phyloP scores from a whole-genome alignment of 2,888 invertebrate genomes.

The Papilio gigon region DNA sequence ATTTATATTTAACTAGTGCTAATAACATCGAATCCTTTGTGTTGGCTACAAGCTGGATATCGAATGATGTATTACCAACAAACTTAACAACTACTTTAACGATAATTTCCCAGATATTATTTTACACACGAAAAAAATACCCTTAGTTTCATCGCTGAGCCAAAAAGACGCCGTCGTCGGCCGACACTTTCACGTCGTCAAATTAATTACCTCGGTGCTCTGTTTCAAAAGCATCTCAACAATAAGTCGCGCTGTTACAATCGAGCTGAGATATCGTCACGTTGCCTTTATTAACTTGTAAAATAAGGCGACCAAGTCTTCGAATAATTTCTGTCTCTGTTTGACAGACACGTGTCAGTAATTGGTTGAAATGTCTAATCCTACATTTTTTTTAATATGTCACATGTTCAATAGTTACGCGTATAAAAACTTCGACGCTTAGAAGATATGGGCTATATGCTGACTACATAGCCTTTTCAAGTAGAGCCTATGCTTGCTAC shows the following conservation, averaged over 20 bases:
- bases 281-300: slow-evolving; percentile 24
- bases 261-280: slow-evolving; percentile 20
- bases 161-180: not conserved
- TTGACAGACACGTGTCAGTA: not conserved
- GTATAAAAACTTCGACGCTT: too few species aligned
- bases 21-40: slow-evolving; percentile 5
- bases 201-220: slow-evolving; percentile 29
- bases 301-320: not conserved
- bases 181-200: not conserved
- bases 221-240: slow-evolving; percentile 23
- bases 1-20: not conserved
- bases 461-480: not conserved
- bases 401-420: too few species aligned
- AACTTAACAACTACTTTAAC: not conserved
- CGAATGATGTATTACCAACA: not conserved
- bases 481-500: not conserved
- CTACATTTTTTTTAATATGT: too few species aligned
- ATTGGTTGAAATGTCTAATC: not conserved
- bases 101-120: not conserved
- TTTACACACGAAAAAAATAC: too few species aligned
- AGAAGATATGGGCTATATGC: too few species aligned
- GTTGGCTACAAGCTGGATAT: not conserved
- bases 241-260: slow-evolving; percentile 6
- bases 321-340: not conserved
- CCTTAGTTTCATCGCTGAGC: too few species aligned